Evolutionary conservation across 2,113 vertebrate genomes (phyloP), one percentile per base, ranked within the genome.

Genomic region (Oceanodroma tethys): DNA sequence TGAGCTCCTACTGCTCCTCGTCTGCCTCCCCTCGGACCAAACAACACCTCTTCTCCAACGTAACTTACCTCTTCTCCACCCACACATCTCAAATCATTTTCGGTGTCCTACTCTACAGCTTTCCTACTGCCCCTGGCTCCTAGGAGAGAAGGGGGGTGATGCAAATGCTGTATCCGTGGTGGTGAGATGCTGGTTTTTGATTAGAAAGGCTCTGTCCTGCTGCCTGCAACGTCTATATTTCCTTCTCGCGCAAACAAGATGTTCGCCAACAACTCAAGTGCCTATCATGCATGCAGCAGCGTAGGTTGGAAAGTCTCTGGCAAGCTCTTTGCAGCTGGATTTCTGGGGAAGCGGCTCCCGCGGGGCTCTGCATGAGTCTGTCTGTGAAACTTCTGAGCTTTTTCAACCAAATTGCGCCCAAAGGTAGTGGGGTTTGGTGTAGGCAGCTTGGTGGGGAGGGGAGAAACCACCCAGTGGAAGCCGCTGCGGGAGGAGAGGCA

Each of bases 201-300:
- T 34, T 9, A 21, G 20, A 27, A 66, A 19, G 73, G 36, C 20
- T 81, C 45, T 42, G 50, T 71, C 34, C 72, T n/a, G 34, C 71
- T 92, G 74, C 60, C 56, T 59, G 47, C 14, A 10, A 9, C 17
- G 4, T 2, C 47, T 36, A 2, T 2, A 8, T 71, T 36, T 48
- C 40, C 55, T 25, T 55, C 36, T 43, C 0, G 0, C 8, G 13
- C 0, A 0, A 26, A 29, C n/a, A n/a, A n/a, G n/a, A n/a, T n/a
- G n/a, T n/a, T n/a, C n/a, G n/a, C n/a, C n/a, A n/a, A n/a, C 0
- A 1, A 5, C 30, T 52, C 40, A 1, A 18, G 65, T 9, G 10
- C 36, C 40, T 23, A 1, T 23, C 67, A 72, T 53, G 17, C 53
- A 5, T 1, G 19, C 59, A 32, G 63, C 80, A 45, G 10, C 3